Evolutionary conservation across 1,140 invertebrate genomes (phyloP).

Genomic region (Augochlora pura): DNA sequence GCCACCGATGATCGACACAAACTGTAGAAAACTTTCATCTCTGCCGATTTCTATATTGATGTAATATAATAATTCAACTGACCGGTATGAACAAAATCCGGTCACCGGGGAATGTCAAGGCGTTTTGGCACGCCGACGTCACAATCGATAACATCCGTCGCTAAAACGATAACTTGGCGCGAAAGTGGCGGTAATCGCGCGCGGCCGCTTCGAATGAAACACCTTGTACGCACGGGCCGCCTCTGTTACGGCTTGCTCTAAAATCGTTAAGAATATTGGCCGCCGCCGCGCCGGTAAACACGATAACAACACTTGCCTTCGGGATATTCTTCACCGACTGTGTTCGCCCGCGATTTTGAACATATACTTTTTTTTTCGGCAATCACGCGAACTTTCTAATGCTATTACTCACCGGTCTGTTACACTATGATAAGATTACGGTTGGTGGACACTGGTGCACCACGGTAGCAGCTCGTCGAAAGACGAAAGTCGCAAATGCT

Average conservation of each 20-base stretch:
- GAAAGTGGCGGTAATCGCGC: not conserved
- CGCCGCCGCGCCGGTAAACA: not conserved
- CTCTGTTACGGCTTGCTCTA: not conserved
- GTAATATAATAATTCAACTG: too few relatives aligned
- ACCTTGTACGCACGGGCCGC: not conserved
- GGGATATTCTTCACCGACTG: not conserved
- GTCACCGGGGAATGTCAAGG: too few relatives aligned
- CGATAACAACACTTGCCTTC: not conserved
- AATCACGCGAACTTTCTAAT: constrained; percentile 18
- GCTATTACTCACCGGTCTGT: constrained; percentile 28
- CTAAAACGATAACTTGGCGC: too few relatives aligned
- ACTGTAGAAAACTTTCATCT: too few relatives aligned
- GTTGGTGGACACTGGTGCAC: constrained; percentile 7
- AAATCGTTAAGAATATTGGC: not conserved
- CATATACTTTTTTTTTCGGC: not conserved
- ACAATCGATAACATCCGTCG: too few relatives aligned
- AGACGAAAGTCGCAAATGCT: constrained; percentile 49
- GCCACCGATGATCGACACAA: too few relatives aligned
- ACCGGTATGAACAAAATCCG: too few relatives aligned
- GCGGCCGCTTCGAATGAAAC: not conserved
- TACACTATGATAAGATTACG: constrained; percentile 31
- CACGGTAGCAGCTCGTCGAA: constrained; percentile 33
- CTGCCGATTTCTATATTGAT: too few relatives aligned
- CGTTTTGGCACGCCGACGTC: too few relatives aligned
- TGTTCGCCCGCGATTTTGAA: constrained; percentile 15